Conservation (phyloP, 1,140 invertebrate genomes). For the Linepithema humile region DNA sequence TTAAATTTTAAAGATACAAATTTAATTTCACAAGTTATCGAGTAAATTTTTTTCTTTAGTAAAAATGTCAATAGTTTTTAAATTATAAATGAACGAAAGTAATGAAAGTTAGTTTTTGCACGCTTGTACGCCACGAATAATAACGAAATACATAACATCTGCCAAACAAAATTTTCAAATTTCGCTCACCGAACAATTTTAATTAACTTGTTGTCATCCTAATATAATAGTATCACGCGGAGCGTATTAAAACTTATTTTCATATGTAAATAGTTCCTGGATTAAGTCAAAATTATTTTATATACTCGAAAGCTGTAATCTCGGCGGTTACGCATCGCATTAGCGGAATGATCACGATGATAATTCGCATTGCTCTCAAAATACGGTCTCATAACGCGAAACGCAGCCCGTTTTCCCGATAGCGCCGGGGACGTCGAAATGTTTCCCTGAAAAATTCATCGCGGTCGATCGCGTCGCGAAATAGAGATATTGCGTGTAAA, state of each 20-base stretch:
- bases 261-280: too few species aligned
- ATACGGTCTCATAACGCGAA: too few species aligned
- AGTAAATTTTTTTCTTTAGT: neutral
- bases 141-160: neutral
- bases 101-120: neutral
- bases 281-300: too few species aligned
- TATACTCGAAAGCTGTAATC: too few species aligned
- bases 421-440: neutral
- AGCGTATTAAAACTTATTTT: too few species aligned
- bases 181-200: neutral
- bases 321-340: too few species aligned
- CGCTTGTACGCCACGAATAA: neutral
- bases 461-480: slow-evolving; percentile 20
- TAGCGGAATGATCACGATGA: too few species aligned
- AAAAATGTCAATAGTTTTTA: neutral
- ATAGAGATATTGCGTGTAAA: slow-evolving; percentile 52
- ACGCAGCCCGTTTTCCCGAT: too few species aligned
- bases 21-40: neutral
- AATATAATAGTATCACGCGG: too few species aligned
- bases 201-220: neutral
- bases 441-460: slow-evolving; percentile 55
- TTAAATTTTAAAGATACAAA: neutral
- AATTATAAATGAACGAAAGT: neutral
- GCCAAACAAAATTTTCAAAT: neutral
- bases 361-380: too few species aligned